Conservation (phyloP, 2,797 vertebrate genomes). For the Sandelia bainsii region DNA sequence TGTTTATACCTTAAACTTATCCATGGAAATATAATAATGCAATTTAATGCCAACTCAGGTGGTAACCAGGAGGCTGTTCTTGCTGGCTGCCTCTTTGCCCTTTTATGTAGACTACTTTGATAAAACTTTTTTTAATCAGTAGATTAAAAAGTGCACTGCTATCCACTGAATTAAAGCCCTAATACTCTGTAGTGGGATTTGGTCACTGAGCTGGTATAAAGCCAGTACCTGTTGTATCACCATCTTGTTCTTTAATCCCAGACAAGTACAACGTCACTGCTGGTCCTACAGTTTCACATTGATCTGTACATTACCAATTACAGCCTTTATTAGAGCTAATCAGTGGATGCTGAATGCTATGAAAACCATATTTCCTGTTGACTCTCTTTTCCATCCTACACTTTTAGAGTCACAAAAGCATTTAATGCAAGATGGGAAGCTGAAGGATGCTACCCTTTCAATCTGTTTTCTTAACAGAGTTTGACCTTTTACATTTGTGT, state of each 20-base stretch:
- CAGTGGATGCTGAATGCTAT: background rate
- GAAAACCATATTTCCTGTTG: background rate
- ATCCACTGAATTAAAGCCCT: slow-evolving; percentile 12
- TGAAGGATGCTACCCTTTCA: slow-evolving; percentile 6
- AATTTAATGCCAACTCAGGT: slow-evolving; percentile 29
- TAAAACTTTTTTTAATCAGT: slow-evolving; percentile 14
- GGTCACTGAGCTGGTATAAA: slow-evolving; percentile 8
- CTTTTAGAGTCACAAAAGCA: background rate
- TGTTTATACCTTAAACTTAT: background rate
- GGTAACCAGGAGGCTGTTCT: slow-evolving; percentile 1
- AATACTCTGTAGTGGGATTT: slow-evolving; percentile 12
- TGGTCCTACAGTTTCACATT: background rate
- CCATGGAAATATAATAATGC: background rate
- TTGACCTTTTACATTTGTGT: slow-evolving; percentile 35
- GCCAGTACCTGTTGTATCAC: background rate
- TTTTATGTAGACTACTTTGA: background rate
- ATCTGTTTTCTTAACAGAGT: slow-evolving; percentile 10
- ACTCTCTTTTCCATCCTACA: background rate
- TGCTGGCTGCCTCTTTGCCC: background rate
- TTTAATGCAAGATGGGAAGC: background rate
- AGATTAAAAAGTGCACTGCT: background rate
- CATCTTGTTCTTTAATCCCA: slow-evolving; percentile 12
- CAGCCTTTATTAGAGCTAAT: background rate
- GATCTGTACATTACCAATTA: background rate
- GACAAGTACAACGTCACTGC: background rate